A percentile compares a stretch with the other conserved stretches of the same genome.
Conservation (phyloP, 2,113 vertebrate species). For the Xiphophorus maculatus region DNA sequence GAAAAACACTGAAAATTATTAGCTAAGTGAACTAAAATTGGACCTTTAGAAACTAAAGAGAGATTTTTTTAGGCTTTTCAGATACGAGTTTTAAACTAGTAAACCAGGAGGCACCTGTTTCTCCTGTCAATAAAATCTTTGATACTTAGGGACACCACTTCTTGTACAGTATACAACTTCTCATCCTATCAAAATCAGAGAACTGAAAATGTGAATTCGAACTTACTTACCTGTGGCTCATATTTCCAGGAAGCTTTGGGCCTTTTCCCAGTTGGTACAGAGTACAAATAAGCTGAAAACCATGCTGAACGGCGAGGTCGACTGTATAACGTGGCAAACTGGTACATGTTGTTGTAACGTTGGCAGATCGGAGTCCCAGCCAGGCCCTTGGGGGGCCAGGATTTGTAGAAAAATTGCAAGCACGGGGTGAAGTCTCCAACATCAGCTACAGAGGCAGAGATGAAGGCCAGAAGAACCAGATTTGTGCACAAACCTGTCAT, state of each 20-base stretch:
- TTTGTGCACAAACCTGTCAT: slow-evolving; percentile 3
- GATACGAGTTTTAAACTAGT: not conserved
- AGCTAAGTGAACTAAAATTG: not conserved
- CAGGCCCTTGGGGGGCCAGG: slow-evolving; percentile 70
- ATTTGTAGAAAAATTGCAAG: slow-evolving; percentile 65
- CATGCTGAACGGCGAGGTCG: slow-evolving; percentile 63
- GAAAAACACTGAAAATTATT: not conserved
- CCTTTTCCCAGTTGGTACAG: slow-evolving; percentile 53
- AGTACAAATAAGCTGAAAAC: slow-evolving; percentile 74
- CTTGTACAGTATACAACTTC: not conserved
- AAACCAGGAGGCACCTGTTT: not conserved
- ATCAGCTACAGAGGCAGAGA: slow-evolving; percentile 37
- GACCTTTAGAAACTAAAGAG: not conserved
- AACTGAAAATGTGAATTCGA: not conserved
- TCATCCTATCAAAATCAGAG: not conserved
- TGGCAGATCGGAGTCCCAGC: slow-evolving; percentile 72
- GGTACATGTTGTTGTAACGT: slow-evolving; percentile 59
- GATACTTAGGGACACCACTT: not conserved
- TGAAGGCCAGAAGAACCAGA: not conserved
- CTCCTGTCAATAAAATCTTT: not conserved
- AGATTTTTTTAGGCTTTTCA: not conserved
- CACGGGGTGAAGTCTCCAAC: slow-evolving; percentile 71
- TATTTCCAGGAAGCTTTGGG: slow-evolving; percentile 68
- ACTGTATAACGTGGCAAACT: slow-evolving; percentile 75
- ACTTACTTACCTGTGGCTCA: slow-evolving; percentile 74